Percentiles rank a stretch among this genome's conserved stretches.
These are phyloP conservation scores for Nerophis ophidion DNA, from an alignment of 2,113 vertebrate species.

Conservation along the genomic window DNA sequence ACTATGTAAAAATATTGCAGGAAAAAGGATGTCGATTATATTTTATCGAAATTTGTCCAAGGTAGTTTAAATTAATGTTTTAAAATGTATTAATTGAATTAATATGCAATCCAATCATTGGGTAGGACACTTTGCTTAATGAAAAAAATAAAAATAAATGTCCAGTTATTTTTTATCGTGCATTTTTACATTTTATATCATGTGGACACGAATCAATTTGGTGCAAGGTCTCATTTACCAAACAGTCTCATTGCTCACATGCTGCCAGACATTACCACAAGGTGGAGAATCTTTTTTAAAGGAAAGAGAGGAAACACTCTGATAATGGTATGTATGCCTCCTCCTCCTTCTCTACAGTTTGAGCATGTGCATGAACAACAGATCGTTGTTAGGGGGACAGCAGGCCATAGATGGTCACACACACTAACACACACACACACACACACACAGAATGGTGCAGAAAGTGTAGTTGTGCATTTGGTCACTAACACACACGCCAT, in stretches of 20 bases:
- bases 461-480: slow-evolving; percentile 23
- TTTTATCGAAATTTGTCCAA: no score
- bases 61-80: no score
- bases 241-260: slow-evolving; percentile 1
- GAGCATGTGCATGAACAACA: slow-evolving; percentile 43
- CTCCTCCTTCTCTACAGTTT: slow-evolving; percentile 46
- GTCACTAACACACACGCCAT: slow-evolving; percentile 11
- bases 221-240: neutral
- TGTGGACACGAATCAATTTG: no score
- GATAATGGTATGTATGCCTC: slow-evolving; percentile 10
- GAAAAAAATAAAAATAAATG: no score
- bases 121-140: no score
- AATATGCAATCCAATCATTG: no score
- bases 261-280: slow-evolving; percentile 22
- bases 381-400: slow-evolving; percentile 34
- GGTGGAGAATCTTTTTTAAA: slow-evolving; percentile 23
- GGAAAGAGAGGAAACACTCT: slow-evolving; percentile 4
- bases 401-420: slow-evolving; percentile 50
- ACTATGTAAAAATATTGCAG: no score
- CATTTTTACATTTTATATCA: no score
- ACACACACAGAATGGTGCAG: slow-evolving; percentile 41
- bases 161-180: no score
- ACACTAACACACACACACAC: slow-evolving; percentile 21
- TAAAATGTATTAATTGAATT: no score
- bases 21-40: no score